Evolutionary conservation across 2,888 invertebrate species (phyloP).

Genomic region (Xestia ashworthii): DNA sequence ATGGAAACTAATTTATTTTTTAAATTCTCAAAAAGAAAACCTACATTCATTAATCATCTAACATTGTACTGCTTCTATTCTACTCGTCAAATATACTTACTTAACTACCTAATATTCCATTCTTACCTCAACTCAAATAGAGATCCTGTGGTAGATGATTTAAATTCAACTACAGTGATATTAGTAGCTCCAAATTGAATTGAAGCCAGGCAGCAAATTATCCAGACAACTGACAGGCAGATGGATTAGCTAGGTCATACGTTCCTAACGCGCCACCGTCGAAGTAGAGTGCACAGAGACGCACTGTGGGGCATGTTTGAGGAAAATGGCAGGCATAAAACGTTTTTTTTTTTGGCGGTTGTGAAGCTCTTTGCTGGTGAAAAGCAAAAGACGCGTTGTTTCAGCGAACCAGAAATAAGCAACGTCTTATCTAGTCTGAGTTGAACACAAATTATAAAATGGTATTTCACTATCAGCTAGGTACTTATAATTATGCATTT

Average conservation of each 20-base stretch:
- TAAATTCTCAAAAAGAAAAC: too few relatives aligned
- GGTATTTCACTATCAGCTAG: too few relatives aligned
- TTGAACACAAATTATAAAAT: too few relatives aligned
- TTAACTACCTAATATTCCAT: background rate
- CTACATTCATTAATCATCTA: background rate
- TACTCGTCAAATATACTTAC: background rate
- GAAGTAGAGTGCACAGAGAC: slow-evolving; percentile 27
- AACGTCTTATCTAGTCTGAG: too few relatives aligned
- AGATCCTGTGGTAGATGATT: background rate
- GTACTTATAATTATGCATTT: too few relatives aligned
- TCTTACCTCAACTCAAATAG: background rate
- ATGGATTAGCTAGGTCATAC: slow-evolving; percentile 55
- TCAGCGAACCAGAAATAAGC: background rate
- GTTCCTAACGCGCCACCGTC: slow-evolving; percentile 36
- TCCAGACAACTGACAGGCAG: slow-evolving; percentile 52
- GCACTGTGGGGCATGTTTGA: slow-evolving; percentile 15
- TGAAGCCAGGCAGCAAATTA: slow-evolving; percentile 58
- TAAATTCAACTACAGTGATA: slow-evolving; percentile 39
- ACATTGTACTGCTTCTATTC: background rate
- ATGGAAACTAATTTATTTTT: too few relatives aligned
- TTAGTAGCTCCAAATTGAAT: slow-evolving; percentile 51
- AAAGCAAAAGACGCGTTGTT: background rate
- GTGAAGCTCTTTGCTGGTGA: background rate
- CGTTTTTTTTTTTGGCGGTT: background rate
- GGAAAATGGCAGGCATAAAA: slow-evolving; percentile 6